Conservation (phyloP, 2,888 invertebrate species). For the Protodeltote pygarga region DNA sequence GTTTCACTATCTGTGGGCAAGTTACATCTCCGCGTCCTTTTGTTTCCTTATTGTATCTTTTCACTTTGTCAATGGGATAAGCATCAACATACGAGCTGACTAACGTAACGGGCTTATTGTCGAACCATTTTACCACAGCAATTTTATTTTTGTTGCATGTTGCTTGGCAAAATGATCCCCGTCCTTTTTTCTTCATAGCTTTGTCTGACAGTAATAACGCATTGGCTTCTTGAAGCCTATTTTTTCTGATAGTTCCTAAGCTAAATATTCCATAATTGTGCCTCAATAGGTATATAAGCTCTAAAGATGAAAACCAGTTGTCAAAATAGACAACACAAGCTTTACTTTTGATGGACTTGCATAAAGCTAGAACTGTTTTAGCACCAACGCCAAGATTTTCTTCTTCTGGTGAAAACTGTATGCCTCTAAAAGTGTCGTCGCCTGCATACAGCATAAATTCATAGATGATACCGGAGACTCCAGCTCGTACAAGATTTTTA, state of each 20-base stretch:
- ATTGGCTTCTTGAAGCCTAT: slow-evolving; percentile 21
- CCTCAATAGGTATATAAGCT: too few relatives aligned
- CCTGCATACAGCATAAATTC: slow-evolving; percentile 46
- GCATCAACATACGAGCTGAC: background rate
- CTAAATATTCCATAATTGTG: slow-evolving; percentile 4
- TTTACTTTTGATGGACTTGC: slow-evolving; percentile 3
- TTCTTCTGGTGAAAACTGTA: slow-evolving; percentile 1
- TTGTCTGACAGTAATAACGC: background rate
- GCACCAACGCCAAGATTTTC: slow-evolving; percentile 31
- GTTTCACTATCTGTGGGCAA: slow-evolving; percentile 9
- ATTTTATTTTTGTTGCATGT: background rate
- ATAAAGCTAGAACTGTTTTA: slow-evolving; percentile 32
- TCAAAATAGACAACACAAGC: slow-evolving; percentile 35
- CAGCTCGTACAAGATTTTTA: slow-evolving; percentile 52
- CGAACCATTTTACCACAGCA: background rate
- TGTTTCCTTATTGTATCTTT: background rate
- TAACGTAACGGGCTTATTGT: background rate
- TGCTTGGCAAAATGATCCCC: background rate
- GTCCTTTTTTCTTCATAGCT: background rate
- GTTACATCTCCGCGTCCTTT: background rate
- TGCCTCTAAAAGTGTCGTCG: slow-evolving; percentile 48
- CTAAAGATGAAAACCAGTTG: slow-evolving; percentile 20
- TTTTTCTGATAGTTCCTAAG: slow-evolving; percentile 25
- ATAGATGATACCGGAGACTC: slow-evolving; percentile 54
- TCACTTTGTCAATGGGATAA: background rate